Conservation (phyloP, 2,888 invertebrate species). For the Thumatha senex region DNA sequence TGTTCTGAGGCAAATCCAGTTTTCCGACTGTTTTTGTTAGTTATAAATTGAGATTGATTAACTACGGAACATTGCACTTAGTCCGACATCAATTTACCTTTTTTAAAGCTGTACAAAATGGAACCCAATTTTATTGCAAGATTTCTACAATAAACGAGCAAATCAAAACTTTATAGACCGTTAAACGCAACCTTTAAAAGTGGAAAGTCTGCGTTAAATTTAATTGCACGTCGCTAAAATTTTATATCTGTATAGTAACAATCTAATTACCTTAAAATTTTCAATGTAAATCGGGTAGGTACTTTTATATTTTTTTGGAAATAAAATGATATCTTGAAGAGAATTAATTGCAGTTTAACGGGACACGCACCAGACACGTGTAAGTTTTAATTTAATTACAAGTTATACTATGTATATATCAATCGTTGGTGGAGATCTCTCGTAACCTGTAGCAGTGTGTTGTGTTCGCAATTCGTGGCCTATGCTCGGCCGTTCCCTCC, state of each 20-base stretch:
- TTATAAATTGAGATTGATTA: too few species aligned
- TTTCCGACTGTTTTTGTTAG: too few species aligned
- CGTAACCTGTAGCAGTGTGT: constrained; percentile 42
- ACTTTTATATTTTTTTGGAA: too few species aligned
- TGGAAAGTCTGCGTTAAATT: constrained; percentile 20
- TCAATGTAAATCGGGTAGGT: too few species aligned
- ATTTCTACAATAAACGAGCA: constrained; percentile 14
- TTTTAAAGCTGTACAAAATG: background rate
- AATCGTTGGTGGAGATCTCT: constrained; percentile 60
- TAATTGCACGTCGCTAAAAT: constrained; percentile 13
- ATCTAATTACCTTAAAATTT: too few species aligned
- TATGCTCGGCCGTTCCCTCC: constrained; percentile 40
- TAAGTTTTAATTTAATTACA: constrained; percentile 75
- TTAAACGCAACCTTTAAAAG: constrained; percentile 21
- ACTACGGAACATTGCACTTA: too few species aligned
- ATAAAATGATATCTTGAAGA: too few species aligned
- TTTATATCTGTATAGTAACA: background rate
- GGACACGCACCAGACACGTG: constrained; percentile 51
- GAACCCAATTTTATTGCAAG: background rate
- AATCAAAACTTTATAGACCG: constrained; percentile 18
- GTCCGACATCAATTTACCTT: too few species aligned
- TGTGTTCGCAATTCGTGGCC: constrained; percentile 20
- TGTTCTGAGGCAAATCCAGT: too few species aligned
- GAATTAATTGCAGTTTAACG: too few species aligned
- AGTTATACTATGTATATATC: constrained; percentile 79